Evolutionary conservation across 2,113 vertebrate genomes (phyloP), one percentile per base, ranked within the genome.

Genomic region (Tachycineta bicolor): DNA sequence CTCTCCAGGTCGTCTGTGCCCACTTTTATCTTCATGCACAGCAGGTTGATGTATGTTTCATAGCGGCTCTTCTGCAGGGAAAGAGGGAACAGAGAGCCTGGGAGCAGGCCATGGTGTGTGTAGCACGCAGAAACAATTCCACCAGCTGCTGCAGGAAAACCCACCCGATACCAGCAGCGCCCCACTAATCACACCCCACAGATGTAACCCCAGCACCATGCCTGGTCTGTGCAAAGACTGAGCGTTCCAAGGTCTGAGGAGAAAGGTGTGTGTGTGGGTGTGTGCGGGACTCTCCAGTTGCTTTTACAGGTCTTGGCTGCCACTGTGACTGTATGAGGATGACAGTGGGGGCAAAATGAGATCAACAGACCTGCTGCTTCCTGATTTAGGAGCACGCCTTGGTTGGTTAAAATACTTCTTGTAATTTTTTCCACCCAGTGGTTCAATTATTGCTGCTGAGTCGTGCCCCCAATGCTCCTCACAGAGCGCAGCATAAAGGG

Each of bases 1-100:
- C 98, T 98, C 97, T 99, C 99, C 95, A 99, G 97, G 96, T 99
- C 99, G 31, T 99, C 99, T 6, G 98, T 99, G 81, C 98, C 99
- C 0, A 98, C 98, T 18, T 98, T 98, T 89, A 99, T 98, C 97
- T 99, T 99, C 94, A 98, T 98, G 95, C 98, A 98, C 94, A 99
- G 98, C 74, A 99, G 98, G 94, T 97, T 98, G 97, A 99, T 98
- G 74, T 99, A 99, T 0, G 99, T 99, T 97, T 99, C 99, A 52
- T 99, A 99, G 59, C 99, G 98, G 52, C 98, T 99, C 96, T 99
- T 99, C 99, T 99, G 98, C 95, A 96, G 87, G 83, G 75, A 87
- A 47, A 89, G 69, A 76, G 73, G 87, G 74, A 89, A 83, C 47
- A 96, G 86, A 96, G 70, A 92, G 81, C 43, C 62, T 88, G 52